Conservation (phyloP, 2,888 invertebrate genomes). For the Ochropacha duplaris region DNA sequence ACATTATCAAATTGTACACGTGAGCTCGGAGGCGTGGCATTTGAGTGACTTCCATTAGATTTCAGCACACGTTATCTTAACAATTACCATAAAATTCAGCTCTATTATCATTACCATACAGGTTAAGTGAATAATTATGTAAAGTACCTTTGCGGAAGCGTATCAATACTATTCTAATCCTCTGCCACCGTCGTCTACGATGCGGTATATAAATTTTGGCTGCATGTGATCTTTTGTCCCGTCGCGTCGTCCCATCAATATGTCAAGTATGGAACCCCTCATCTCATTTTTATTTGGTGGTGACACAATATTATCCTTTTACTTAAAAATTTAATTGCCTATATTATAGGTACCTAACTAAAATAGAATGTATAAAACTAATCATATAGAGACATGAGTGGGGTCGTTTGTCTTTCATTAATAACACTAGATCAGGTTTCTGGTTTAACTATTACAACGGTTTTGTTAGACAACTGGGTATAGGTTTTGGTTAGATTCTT, state of each 20-base stretch:
- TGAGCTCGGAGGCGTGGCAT: slow-evolving; percentile 3
- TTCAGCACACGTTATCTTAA: background rate
- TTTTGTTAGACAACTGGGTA: background rate
- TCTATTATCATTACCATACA: background rate
- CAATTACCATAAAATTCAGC: background rate
- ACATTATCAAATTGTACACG: background rate
- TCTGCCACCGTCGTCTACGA: slow-evolving; percentile 26
- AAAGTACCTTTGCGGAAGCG: slow-evolving; percentile 28
- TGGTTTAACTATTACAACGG: background rate
- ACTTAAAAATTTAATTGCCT: slow-evolving; percentile 28
- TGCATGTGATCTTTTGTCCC: slow-evolving; percentile 71
- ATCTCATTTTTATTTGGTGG: slow-evolving; percentile 52
- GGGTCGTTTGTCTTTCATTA: background rate
- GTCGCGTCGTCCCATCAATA: slow-evolving; percentile 75
- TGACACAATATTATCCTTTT: slow-evolving; percentile 61
- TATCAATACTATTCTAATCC: slow-evolving; percentile 56
- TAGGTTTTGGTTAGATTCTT: background rate
- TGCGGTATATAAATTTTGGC: slow-evolving; percentile 68
- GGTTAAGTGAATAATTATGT: no score
- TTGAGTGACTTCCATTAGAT: slow-evolving; percentile 3
- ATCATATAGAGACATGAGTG: background rate
- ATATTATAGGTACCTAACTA: slow-evolving; percentile 9
- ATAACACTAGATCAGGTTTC: background rate
- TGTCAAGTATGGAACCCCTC: slow-evolving; percentile 62
- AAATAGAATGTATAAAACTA: slow-evolving; percentile 5